Percentiles rank a stretch among this genome's conserved stretches.
phyloP scores from a whole-genome alignment of 1,140 invertebrate species.

The Sinonovacula constricta region DNA sequence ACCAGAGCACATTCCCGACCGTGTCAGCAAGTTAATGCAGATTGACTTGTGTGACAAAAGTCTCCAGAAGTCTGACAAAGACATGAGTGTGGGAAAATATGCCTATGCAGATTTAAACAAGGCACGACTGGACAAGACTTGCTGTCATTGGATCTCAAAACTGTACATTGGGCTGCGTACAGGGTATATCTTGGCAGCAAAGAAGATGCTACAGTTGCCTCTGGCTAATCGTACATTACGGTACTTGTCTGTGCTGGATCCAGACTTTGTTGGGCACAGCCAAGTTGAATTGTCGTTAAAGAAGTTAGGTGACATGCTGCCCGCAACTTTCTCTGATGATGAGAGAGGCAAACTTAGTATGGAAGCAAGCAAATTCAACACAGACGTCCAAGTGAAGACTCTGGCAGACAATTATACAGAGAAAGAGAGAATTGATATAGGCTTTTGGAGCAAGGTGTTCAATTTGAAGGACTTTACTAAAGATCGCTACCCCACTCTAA shows the following conservation, averaged over 20 bases:
- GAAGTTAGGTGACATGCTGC: background rate
- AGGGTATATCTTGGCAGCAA: background rate
- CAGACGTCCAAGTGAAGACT: background rate
- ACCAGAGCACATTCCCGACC: constrained; percentile 1
- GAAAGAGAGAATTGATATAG: background rate
- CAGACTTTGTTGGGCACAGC: background rate
- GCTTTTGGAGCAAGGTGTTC: background rate
- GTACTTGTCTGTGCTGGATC: background rate
- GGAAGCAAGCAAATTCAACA: background rate
- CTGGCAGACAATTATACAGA: background rate
- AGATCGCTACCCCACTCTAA: background rate
- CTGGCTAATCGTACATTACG: background rate
- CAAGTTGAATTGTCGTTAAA: background rate
- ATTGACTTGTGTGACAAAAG: background rate
- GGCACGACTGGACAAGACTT: background rate
- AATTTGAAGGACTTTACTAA: background rate
- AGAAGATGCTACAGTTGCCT: background rate
- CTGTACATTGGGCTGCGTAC: background rate
- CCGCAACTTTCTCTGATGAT: background rate
- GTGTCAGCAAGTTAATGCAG: background rate
- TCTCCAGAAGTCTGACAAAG: background rate
- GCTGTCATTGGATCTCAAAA: background rate
- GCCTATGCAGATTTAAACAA: constrained; percentile 5
- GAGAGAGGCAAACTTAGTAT: background rate
- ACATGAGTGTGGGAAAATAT: constrained; percentile 5